Conservation (phyloP, 2,888 invertebrate species). For the Philaethria dido region DNA sequence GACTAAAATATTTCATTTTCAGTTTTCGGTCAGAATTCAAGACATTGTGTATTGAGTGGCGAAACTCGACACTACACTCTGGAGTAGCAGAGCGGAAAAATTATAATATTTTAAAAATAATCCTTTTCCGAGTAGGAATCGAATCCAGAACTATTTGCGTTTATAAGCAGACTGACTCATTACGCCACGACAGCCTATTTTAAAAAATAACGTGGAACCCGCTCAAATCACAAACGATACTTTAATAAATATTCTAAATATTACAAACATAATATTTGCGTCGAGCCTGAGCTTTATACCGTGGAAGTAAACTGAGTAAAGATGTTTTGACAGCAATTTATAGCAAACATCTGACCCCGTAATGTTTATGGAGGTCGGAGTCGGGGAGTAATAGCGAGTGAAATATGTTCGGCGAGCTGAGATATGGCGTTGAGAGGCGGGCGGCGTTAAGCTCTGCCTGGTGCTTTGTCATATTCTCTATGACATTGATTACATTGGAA, state of each 20-base stretch:
- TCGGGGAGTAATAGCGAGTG: not conserved
- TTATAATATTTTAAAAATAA: no score
- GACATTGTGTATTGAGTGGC: no score
- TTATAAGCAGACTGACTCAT: no score
- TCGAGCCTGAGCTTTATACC: not conserved
- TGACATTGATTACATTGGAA: no score
- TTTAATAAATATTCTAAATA: not conserved
- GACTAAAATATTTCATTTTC: no score
- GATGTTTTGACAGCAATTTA: conserved; percentile 1
- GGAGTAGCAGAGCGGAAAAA: no score
- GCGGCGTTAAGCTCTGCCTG: not conserved
- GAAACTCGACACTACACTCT: no score
- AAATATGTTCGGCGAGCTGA: not conserved
- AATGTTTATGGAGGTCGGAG: conserved; percentile 1
- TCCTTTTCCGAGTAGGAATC: no score
- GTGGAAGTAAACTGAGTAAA: not conserved
- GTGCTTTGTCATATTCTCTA: not conserved
- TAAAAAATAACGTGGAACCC: not conserved
- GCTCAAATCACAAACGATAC: not conserved
- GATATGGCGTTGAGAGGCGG: not conserved
- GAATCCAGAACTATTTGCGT: no score
- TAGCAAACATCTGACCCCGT: not conserved
- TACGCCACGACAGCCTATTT: no score
- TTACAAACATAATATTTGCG: not conserved
- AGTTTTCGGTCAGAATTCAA: no score